Evolutionary conservation across 1,140 invertebrate genomes (phyloP).

Genomic region (Fopius arisanus): DNA sequence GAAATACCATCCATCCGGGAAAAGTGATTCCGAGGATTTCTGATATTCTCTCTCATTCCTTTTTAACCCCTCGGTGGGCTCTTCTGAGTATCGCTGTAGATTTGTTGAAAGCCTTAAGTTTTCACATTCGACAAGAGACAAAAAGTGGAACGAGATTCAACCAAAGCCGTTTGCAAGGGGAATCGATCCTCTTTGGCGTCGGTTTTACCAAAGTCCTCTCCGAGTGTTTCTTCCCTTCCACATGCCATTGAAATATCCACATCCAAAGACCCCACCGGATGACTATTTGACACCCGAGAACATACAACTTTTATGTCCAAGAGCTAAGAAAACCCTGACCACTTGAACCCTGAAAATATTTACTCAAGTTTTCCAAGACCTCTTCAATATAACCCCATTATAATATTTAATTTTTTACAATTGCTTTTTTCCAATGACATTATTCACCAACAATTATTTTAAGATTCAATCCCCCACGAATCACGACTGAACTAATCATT

Average conservation of each 20-base stretch:
- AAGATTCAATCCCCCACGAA: too few relatives aligned
- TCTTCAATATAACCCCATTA: not conserved
- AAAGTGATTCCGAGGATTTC: not conserved
- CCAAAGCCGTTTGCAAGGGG: not conserved
- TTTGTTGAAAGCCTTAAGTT: constrained; percentile 13
- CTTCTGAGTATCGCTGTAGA: not conserved
- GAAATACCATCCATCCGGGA: not conserved
- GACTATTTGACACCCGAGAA: not conserved
- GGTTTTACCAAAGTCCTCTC: not conserved
- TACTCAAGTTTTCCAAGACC: not conserved
- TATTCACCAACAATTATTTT: too few relatives aligned
- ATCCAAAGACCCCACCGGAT: not conserved
- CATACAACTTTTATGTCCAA: not conserved
- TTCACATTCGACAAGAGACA: not conserved
- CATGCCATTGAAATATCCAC: not conserved
- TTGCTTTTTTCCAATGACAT: too few relatives aligned
- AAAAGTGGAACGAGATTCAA: not conserved
- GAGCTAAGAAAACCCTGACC: not conserved
- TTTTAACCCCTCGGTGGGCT: not conserved
- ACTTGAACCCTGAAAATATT: not conserved
- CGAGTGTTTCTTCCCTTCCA: not conserved
- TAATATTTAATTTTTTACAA: too few relatives aligned
- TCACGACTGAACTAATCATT: not conserved
- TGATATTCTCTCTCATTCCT: not conserved
- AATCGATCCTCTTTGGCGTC: constrained; percentile 5